Conservation (phyloP, 2,113 vertebrate genomes). For the Polypterus bichir region DNA sequence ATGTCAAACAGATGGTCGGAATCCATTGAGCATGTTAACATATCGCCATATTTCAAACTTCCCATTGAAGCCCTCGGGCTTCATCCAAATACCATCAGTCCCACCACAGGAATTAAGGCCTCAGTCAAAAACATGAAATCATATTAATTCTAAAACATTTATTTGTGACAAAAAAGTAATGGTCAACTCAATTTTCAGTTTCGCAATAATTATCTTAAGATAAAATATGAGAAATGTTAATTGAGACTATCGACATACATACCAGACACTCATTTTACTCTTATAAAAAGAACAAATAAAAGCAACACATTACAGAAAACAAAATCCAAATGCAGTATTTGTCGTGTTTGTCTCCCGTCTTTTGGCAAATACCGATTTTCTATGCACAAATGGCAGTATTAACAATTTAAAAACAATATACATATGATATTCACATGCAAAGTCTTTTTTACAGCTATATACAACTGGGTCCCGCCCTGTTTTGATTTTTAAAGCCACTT, state of each 20-base stretch:
- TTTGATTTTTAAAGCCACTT: too few relatives aligned
- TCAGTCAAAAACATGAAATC: conserved; percentile 28
- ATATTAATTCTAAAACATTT: conserved; percentile 38
- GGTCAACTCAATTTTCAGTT: conserved; percentile 46
- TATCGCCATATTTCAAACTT: conserved; percentile 6
- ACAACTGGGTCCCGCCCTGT: conserved; percentile 22
- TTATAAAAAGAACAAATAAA: conserved; percentile 3
- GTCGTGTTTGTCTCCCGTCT: too few relatives aligned
- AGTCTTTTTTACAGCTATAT: conserved; percentile 15
- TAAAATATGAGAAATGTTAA: conserved; percentile 32
- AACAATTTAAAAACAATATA: conserved; percentile 14
- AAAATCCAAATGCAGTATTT: conserved; percentile 9
- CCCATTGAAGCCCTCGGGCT: conserved; percentile 4
- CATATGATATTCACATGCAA: neutral
- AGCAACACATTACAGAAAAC: conserved; percentile 10
- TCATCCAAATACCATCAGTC: conserved; percentile 28
- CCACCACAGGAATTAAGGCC: conserved; percentile 32
- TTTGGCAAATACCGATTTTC: conserved; percentile 8
- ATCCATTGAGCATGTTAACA: too few relatives aligned
- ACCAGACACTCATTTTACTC: conserved; percentile 31
- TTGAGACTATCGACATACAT: conserved; percentile 35
- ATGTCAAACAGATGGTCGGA: too few relatives aligned
- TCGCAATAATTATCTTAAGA: conserved; percentile 36
- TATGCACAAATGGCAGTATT: conserved; percentile 16
- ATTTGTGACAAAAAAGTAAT: conserved; percentile 27